phyloP scores from a whole-genome alignment of 2,113 vertebrate species.

The Lucifuga dentata region DNA sequence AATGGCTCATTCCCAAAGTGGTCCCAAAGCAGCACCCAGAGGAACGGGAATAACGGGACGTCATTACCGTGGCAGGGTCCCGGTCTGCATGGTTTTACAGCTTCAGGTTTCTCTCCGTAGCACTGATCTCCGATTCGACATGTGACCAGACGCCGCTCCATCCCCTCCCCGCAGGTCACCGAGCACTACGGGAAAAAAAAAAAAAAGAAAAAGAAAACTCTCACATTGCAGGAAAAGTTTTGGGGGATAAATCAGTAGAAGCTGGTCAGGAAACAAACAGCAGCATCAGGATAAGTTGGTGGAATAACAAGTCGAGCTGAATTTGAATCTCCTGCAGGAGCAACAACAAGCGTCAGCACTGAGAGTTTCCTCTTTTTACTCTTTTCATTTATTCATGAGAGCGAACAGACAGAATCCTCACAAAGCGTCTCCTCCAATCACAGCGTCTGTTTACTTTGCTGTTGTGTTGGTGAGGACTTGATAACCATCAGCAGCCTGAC shows the following conservation, averaged over 20 bases:
- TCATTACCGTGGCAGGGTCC: constrained; percentile 88
- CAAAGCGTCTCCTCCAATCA: too few relatives aligned
- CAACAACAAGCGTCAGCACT: too few relatives aligned
- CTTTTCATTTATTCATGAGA: too few relatives aligned
- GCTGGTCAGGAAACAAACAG: not conserved
- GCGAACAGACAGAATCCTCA: too few relatives aligned
- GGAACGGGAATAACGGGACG: too few relatives aligned
- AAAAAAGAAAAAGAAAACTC: not conserved
- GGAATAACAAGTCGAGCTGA: not conserved
- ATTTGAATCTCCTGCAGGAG: not conserved
- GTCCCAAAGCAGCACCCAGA: too few relatives aligned
- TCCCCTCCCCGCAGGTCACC: constrained; percentile 93
- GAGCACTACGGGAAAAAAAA: constrained; percentile 86
- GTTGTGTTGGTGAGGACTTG: too few relatives aligned
- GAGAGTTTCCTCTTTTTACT: too few relatives aligned
- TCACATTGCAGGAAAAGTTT: not conserved
- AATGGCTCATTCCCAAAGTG: too few relatives aligned
- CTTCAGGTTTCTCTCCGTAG: constrained; percentile 87
- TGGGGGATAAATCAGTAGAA: not conserved
- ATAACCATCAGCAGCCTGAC: too few relatives aligned
- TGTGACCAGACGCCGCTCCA: constrained; percentile 85
- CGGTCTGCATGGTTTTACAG: constrained; percentile 83
- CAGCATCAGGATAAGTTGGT: not conserved
- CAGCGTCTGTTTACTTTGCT: too few relatives aligned
- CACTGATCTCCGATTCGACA: constrained; percentile 90